A percentile compares a stretch with the other conserved stretches of the same genome.
Evolutionary conservation across 2,888 invertebrate species (phyloP).

Genomic region (Apodemia mormo): DNA sequence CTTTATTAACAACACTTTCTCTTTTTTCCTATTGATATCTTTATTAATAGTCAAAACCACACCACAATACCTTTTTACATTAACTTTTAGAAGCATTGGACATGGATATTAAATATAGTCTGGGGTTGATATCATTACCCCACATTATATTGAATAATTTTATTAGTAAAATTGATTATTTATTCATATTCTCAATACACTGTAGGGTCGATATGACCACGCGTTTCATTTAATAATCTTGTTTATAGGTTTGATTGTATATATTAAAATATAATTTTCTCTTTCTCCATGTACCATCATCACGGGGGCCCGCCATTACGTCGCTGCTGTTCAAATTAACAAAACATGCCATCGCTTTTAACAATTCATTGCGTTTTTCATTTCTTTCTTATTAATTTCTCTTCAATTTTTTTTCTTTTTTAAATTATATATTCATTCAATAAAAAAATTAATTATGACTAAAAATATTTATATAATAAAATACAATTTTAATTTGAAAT

Average conservation of each 20-base stretch:
- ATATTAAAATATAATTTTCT: conserved; percentile 3
- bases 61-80: no score
- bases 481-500: not conserved
- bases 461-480: not conserved
- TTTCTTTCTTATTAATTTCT: conserved; percentile 18
- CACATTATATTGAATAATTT: no score
- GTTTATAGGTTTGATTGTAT: not conserved
- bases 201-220: no score
- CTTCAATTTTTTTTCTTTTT: not conserved
- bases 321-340: conserved; percentile 2
- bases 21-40: no score
- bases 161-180: no score
- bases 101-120: no score
- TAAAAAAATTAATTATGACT: not conserved
- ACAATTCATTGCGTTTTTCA: conserved; percentile 4
- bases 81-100: no score
- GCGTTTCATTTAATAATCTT: no score
- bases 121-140: no score
- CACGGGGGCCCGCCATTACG: conserved; percentile 12
- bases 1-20: no score
- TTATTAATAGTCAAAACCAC: no score
- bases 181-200: no score
- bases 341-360: conserved; percentile 8
- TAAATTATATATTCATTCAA: not conserved
- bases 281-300: conserved; percentile 14